Evolutionary conservation across 1,140 invertebrate genomes (phyloP), one percentile per base, ranked within the genome.

Genomic region (Globodera rostochiensis): DNA sequence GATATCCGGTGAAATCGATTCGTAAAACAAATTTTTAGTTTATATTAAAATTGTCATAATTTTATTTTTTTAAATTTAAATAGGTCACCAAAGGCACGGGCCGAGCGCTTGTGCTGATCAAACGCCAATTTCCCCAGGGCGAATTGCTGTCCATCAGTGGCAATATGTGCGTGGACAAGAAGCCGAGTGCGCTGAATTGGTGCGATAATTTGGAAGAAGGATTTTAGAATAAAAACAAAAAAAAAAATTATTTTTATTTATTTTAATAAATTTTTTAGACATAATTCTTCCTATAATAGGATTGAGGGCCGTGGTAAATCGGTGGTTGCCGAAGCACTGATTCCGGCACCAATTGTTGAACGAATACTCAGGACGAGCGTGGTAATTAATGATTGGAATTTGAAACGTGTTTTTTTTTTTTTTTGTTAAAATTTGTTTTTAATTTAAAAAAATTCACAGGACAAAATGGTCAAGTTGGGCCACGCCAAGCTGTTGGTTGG

Each of bases 111-210:
- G 78, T 82, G 45, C 82, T 50, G 73, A 76, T 89, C 15, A 69
- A 88, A 69, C 57, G 71, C 11, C 4, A 76, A 15, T 89, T 87
- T 57, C 81, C 94, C 0, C 94, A 96, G 64, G 95, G 98, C 94
- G 94, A 95, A 88, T 94, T 98, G 46, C 91, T 98, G 11, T 96
- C 95, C 88, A 91, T 99, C 0, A 97, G 95, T 90, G 97, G 97
- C 4, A 99, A 99, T 90, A 96, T 95, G 86, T 99, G 97, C 90
- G 95, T 95, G 0, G 97, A 99, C 90, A 99, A 99, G 90, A 99
- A 99, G 91, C 94, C 97, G 6, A 94, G 96, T 0, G 96, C 96
- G 0, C 93, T 98, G 6, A 99, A 99, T 90, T 99, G 96, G 95
- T 93, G 87, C 80, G 85, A 80, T 36, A 0, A 36, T 36, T 36